These are phyloP conservation scores for Toxotes jaculatrix DNA, from an alignment of 2,113 vertebrate genomes.

Conservation along the genomic window DNA sequence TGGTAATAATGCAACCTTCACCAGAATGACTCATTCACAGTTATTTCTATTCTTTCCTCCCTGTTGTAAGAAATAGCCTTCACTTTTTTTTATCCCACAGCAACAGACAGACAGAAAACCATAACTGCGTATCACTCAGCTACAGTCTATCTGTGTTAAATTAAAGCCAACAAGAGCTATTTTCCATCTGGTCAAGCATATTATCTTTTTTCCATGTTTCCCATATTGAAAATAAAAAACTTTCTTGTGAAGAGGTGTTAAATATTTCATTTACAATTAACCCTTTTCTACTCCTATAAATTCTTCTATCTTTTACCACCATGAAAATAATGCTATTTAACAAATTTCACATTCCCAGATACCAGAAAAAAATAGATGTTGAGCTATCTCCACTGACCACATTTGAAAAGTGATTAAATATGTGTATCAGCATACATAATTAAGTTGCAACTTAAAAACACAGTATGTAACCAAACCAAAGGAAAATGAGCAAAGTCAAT, in stretches of 20 bases:
- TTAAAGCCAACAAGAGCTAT: neutral
- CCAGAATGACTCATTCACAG: neutral
- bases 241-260: neutral
- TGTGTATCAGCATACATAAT: neutral
- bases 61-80: neutral
- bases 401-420: neutral
- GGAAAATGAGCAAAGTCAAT: neutral
- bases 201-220: neutral
- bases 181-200: neutral
- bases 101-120: neutral
- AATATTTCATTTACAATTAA: neutral
- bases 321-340: neutral
- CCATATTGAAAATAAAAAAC: neutral
- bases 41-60: neutral
- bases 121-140: neutral
- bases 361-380: neutral
- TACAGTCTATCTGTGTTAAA: neutral
- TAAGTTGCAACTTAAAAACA: neutral
- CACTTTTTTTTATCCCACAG: neutral
- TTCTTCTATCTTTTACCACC: neutral
- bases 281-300: neutral
- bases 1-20: neutral
- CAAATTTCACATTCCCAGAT: neutral
- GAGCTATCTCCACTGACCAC: neutral
- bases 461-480: neutral